Evolutionary conservation across 2,113 vertebrate genomes (phyloP).

Genomic region (Ptychochromis oligacanthus): DNA sequence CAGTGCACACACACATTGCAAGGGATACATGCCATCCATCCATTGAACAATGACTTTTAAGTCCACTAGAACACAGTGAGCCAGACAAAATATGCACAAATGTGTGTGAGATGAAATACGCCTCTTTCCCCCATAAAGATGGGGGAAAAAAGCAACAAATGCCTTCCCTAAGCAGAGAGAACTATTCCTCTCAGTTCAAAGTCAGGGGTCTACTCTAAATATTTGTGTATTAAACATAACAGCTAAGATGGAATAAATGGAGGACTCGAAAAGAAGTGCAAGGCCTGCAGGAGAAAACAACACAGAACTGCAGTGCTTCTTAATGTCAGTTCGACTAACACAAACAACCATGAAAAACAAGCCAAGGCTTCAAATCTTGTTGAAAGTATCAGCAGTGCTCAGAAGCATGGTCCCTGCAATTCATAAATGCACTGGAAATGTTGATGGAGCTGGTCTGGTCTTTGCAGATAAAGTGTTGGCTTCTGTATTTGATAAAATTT

Average conservation of each 20-base stretch:
- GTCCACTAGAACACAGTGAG: conserved; percentile 56
- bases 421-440: conserved; percentile 1
- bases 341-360: conserved; percentile 69
- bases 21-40: conserved; percentile 65
- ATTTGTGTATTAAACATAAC: conserved; percentile 76
- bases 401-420: not conserved
- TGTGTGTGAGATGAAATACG: conserved; percentile 63
- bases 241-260: conserved; percentile 62
- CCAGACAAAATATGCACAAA: conserved; percentile 62
- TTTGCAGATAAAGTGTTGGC: not conserved
- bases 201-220: conserved; percentile 73
- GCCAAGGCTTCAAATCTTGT: conserved; percentile 26
- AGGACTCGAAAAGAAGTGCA: conserved; percentile 56
- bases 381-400: conserved; percentile 20
- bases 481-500: not conserved
- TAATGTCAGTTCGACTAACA: conserved; percentile 63
- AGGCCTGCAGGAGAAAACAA: conserved; percentile 70
- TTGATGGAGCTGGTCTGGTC: not conserved
- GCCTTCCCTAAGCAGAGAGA: conserved; percentile 60
- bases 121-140: conserved; percentile 41
- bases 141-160: conserved; percentile 47
- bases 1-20: conserved; percentile 54
- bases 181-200: conserved; percentile 73
- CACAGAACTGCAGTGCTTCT: conserved; percentile 59
- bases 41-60: conserved; percentile 73